phyloP scores from a whole-genome alignment of 2,113 vertebrate species.

The Hypocryptadius cinnamomeus region DNA sequence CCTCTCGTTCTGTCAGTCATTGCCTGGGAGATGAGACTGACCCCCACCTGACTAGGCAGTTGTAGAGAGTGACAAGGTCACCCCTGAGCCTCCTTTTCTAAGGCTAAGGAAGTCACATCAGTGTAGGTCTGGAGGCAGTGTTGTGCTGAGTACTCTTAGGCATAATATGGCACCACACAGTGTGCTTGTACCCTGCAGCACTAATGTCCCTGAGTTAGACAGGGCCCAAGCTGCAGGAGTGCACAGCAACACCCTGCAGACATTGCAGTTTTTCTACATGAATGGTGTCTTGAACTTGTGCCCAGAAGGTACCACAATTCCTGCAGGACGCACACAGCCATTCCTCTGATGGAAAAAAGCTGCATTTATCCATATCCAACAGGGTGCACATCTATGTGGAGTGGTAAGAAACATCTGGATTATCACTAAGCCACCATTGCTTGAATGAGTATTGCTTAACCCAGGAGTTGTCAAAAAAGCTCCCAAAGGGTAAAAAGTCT shows the following conservation, averaged over 20 bases:
- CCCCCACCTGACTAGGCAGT: neutral
- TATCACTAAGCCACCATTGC: neutral
- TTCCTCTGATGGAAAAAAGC: neutral
- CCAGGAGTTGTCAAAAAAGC: neutral
- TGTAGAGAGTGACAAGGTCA: neutral
- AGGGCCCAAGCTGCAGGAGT: neutral
- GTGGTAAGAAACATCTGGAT: neutral
- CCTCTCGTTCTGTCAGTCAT: fast-evolving
- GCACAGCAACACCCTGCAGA: neutral
- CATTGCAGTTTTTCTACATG: neutral
- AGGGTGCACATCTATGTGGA: fast-evolving
- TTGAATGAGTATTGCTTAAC: neutral
- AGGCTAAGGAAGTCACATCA: neutral
- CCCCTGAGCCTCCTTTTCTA: neutral
- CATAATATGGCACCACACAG: neutral
- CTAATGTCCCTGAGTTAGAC: neutral
- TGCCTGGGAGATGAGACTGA: fast-evolving
- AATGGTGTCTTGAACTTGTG: neutral
- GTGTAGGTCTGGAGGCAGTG: neutral
- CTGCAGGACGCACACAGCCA: neutral
- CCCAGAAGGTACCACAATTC: neutral
- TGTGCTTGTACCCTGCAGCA: neutral
- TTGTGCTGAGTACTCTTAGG: neutral
- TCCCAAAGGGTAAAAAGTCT: neutral
- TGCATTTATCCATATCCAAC: neutral